phyloP scores from a whole-genome alignment of 2,888 invertebrate species.

The Drosophila paranaensis region DNA sequence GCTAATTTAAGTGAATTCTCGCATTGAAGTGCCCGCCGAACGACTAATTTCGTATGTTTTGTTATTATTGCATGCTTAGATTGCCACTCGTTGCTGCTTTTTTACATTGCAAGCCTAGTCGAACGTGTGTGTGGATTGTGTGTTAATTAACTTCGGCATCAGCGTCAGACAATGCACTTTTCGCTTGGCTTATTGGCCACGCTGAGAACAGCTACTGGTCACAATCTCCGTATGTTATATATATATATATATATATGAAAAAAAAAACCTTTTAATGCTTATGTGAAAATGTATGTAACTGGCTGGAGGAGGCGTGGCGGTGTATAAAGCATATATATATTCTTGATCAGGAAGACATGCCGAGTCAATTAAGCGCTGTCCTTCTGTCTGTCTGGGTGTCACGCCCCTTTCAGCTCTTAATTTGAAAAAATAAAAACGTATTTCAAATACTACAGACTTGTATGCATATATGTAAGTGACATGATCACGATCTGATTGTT shows the following conservation, averaged over 20 bases:
- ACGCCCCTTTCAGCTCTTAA: too few species aligned
- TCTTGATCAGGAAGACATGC: too few species aligned
- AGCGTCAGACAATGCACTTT: conserved; percentile 47
- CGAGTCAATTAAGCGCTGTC: too few species aligned
- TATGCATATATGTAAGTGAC: too few species aligned
- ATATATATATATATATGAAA: neutral
- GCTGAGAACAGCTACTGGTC: conserved; percentile 50
- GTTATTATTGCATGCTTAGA: conserved; percentile 70
- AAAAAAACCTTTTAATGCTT: too few species aligned
- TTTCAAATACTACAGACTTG: too few species aligned
- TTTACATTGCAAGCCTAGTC: conserved; percentile 19
- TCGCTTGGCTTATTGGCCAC: conserved; percentile 27
- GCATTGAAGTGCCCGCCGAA: conserved; percentile 63
- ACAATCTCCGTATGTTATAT: conserved; percentile 23
- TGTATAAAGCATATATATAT: too few species aligned
- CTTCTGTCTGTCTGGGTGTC: too few species aligned
- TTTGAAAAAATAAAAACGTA: too few species aligned
- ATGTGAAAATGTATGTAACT: too few species aligned
- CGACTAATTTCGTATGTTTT: conserved; percentile 68
- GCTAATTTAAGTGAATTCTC: conserved; percentile 75
- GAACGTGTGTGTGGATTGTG: conserved; percentile 62
- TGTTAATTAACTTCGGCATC: conserved; percentile 75
- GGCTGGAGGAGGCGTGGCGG: too few species aligned
- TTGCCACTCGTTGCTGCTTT: conserved; percentile 53
- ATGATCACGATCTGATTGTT: too few species aligned